Evolutionary conservation across 2,113 vertebrate genomes (phyloP), one percentile per base, ranked within the genome.

Genomic region (Ciconia maguari): DNA sequence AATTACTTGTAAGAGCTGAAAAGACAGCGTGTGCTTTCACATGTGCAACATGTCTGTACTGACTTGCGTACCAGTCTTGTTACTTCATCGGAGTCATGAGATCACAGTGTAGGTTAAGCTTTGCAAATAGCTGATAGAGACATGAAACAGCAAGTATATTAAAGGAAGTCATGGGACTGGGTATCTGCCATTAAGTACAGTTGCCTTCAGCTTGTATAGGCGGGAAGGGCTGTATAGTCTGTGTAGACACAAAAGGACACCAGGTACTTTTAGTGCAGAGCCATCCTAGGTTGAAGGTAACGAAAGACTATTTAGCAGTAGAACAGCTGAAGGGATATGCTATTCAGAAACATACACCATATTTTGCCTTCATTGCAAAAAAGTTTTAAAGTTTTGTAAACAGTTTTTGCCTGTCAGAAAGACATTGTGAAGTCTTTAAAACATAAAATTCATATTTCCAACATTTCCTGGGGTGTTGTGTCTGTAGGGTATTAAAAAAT

Each of bases 141-240:
- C 16, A 0, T 7, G 29, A 42, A 62, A 54, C 2, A 1, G 9
- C 21, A 62, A 15, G 4, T n/a, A 16, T 2, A 1, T n/a, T 22
- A 16, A 57, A 72, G 29, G 14, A 34, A 54, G 7, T 14, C 0
- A 0, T n/a, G 32, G 36, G 21, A 7, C 6, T 22, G 55, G 7
- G 13, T 36, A 1, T 38, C 34, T 72, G 44, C 41, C 34, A 14
- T 22, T 15, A 38, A 32, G 32, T 27, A 11, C 10, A 15, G 57
- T 29, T 55, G 4, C 41, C 34, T n/a, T 26, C 38, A 71, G 52
- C 11, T 75, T 30, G 1, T 3, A 5, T 0, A 9, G 30, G 12
- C 49, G 61, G 55, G 54, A 49, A 26, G 81, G 58, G 6, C 32
- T 18, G 9, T 1, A 2, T 19, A 26, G 38, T 19, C n/a, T 48